Percentiles rank a stretch among this genome's conserved stretches.
phyloP scores from a whole-genome alignment of 2,797 vertebrate genomes.

The Peromyscus aztecus region DNA sequence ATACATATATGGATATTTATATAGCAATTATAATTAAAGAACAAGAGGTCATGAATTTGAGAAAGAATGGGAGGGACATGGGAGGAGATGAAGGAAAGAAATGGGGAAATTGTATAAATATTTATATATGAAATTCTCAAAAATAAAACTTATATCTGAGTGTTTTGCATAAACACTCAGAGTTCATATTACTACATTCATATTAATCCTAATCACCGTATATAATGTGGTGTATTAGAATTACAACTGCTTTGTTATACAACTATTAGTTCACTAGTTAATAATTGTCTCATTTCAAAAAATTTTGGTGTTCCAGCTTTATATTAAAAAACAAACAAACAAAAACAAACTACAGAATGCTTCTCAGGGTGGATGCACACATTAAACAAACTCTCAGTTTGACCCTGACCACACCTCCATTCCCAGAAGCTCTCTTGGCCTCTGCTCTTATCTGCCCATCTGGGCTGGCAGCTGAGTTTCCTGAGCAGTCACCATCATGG shows the following conservation, averaged over 20 bases:
- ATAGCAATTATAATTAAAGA: background rate
- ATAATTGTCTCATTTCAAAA: slow-evolving; percentile 7
- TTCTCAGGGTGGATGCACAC: background rate
- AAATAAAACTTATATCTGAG: background rate
- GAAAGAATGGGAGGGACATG: background rate
- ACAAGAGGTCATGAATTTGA: background rate
- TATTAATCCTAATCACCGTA: background rate
- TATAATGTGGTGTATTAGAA: background rate
- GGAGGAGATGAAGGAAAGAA: background rate
- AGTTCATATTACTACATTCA: slow-evolving; percentile 6
- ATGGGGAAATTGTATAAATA: background rate
- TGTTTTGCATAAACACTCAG: slow-evolving; percentile 32
- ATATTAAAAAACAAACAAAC: background rate
- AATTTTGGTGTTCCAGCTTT: background rate
- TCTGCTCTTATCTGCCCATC: background rate
- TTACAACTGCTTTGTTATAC: background rate
- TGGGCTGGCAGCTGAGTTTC: slow-evolving; percentile 8
- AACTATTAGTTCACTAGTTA: slow-evolving; percentile 27
- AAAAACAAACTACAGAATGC: background rate
- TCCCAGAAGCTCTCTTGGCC: background rate
- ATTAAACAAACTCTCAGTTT: slow-evolving; percentile 16
- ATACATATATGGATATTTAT: background rate
- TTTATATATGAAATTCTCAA: background rate
- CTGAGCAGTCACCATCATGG: background rate
- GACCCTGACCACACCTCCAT: background rate